Evolutionary conservation across 2,888 invertebrate species (phyloP).

Genomic region (Amphipyra berbera): DNA sequence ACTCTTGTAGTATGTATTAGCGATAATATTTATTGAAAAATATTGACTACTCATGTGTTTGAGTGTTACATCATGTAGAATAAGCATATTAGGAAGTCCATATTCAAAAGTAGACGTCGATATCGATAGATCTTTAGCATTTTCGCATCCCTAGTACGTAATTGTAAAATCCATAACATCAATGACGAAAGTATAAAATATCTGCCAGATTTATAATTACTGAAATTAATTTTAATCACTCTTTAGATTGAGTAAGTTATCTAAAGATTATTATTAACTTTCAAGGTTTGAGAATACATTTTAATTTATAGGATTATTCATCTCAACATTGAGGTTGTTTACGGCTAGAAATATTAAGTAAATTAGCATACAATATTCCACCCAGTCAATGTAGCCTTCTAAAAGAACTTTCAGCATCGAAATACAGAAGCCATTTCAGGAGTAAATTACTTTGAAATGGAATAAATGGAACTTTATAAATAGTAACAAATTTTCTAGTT

Average conservation of each 20-base stretch:
- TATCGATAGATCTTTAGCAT: neutral
- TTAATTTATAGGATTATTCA: neutral
- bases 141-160: neutral
- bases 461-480: conserved; percentile 1
- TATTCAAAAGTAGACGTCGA: neutral
- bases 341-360: too few species aligned
- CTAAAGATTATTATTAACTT: conserved; percentile 6
- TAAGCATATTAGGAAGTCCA: neutral
- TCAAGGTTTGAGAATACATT: conserved; percentile 8
- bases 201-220: conserved; percentile 1
- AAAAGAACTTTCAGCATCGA: neutral
- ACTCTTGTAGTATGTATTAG: too few species aligned
- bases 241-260: conserved; percentile 11
- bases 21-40: too few species aligned
- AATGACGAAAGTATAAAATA: conserved; percentile 11
- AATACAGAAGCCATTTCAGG: conserved; percentile 1
- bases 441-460: conserved; percentile 25
- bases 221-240: conserved; percentile 12
- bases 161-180: conserved; percentile 7
- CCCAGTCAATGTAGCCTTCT: neutral
- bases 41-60: too few species aligned
- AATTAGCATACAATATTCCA: neutral
- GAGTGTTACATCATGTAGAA: too few species aligned
- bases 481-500: neutral
- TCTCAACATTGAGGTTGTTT: neutral